Percentiles rank a stretch among this genome's conserved stretches.
Conservation (phyloP, 2,888 invertebrate genomes). For the Rotaria magnacalcarata region DNA sequence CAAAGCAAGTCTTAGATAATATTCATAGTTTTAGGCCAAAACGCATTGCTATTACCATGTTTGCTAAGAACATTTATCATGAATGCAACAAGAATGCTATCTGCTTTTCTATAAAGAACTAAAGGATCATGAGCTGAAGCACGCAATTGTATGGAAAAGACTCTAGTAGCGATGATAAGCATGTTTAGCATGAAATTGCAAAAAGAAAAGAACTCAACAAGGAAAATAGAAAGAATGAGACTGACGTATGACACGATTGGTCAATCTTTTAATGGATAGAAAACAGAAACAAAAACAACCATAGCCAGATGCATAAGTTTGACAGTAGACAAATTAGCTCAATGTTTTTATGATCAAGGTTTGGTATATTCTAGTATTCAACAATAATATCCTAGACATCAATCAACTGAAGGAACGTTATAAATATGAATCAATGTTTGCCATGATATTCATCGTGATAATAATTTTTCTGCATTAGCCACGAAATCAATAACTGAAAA, state of each 20-base stretch:
- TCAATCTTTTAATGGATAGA: neutral
- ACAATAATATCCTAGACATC: too few species aligned
- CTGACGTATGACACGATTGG: neutral
- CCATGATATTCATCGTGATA: too few species aligned
- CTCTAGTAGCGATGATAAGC: slow-evolving; percentile 35
- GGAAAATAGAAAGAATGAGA: neutral
- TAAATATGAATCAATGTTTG: too few species aligned
- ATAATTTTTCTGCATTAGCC: too few species aligned
- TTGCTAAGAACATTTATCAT: neutral
- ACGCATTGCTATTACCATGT: neutral
- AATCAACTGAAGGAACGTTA: too few species aligned
- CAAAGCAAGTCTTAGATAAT: neutral
- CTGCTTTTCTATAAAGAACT: slow-evolving; percentile 33
- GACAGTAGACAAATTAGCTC: slow-evolving; percentile 28
- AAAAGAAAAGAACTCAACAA: neutral
- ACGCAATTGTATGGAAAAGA: slow-evolving; percentile 36
- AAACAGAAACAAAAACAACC: neutral
- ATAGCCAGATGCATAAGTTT: slow-evolving; percentile 16
- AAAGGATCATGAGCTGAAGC: slow-evolving; percentile 40
- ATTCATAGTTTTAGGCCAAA: neutral
- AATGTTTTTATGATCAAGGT: slow-evolving; percentile 35
- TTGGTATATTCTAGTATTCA: too few species aligned
- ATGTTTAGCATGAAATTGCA: neutral
- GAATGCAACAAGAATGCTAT: slow-evolving; percentile 38
- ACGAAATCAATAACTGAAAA: slow-evolving; percentile 36